Conservation (phyloP, 1,140 invertebrate genomes). For the Drosophila nannoptera region DNA sequence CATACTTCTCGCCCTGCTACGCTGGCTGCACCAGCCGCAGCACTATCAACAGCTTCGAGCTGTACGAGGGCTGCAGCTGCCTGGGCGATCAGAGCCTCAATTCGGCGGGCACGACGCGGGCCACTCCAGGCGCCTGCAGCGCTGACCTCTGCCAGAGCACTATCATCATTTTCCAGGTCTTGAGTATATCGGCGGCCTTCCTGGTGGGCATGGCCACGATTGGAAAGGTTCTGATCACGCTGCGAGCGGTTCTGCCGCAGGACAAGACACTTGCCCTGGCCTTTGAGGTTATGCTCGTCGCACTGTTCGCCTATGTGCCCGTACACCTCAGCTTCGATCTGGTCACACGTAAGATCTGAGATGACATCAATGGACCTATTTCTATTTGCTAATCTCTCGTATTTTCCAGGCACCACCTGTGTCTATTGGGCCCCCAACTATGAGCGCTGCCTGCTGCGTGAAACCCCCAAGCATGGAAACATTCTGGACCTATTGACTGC, state of each 20-base stretch:
- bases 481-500: constrained; percentile 74
- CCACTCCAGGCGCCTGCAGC: constrained; percentile 81
- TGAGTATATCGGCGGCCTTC: constrained; percentile 77
- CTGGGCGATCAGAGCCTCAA: constrained; percentile 59
- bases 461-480: constrained; percentile 75
- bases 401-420: constrained; percentile 69
- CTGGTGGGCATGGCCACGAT: constrained; percentile 80
- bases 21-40: constrained; percentile 82
- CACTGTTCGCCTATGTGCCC: constrained; percentile 81
- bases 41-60: constrained; percentile 76
- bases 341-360: constrained; percentile 78
- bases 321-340: constrained; percentile 81
- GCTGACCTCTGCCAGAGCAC: constrained; percentile 80
- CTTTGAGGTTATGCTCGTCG: constrained; percentile 80
- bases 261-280: constrained; percentile 83
- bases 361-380: not conserved
- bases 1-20: constrained; percentile 86
- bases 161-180: constrained; percentile 81
- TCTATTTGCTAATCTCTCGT: not conserved
- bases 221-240: constrained; percentile 81
- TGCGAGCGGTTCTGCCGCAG: constrained; percentile 80
- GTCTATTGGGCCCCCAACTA: constrained; percentile 75
- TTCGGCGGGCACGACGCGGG: constrained; percentile 33
- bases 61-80: constrained; percentile 82
- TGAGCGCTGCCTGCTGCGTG: constrained; percentile 63